phyloP scores from a whole-genome alignment of 2,797 vertebrate species.

The Hozukius guyotensis region DNA sequence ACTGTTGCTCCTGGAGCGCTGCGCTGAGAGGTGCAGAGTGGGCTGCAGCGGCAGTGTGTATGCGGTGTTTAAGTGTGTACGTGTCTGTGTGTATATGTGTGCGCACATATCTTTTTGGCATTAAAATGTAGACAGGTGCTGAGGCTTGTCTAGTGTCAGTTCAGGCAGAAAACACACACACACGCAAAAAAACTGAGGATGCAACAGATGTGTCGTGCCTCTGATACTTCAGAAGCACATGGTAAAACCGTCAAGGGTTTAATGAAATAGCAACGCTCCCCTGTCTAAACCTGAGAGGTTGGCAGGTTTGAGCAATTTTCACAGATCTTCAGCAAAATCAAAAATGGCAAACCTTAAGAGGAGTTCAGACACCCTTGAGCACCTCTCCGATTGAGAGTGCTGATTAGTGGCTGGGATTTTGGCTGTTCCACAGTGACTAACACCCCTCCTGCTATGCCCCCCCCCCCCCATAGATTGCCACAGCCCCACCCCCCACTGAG shows the following conservation, averaged over 20 bases:
- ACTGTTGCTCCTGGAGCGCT: conserved; percentile 51
- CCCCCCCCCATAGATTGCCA: neutral
- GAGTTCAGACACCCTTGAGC: neutral
- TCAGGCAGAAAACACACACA: conserved; percentile 39
- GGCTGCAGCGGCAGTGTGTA: conserved; percentile 49
- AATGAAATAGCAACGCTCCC: neutral
- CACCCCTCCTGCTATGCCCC: neutral
- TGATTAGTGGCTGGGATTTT: conserved; percentile 1
- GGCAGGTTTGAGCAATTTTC: neutral
- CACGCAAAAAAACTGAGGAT: conserved; percentile 6
- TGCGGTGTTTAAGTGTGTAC: neutral
- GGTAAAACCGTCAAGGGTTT: conserved; percentile 19
- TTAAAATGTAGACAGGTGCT: conserved; percentile 54
- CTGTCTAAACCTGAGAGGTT: neutral
- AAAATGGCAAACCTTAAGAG: neutral
- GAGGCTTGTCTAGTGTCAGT: conserved; percentile 43
- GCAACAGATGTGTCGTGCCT: conserved; percentile 36
- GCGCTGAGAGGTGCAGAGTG: conserved; percentile 55
- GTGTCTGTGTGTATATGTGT: conserved; percentile 1
- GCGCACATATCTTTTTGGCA: conserved; percentile 24
- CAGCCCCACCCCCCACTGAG: neutral
- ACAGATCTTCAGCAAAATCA: neutral
- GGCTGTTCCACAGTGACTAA: conserved; percentile 13
- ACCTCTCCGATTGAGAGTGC: neutral
- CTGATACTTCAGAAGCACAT: conserved; percentile 17